Evolutionary conservation across 53 echinoderm and acorn worm species (phyloP).

Genomic region (Echinarachnius parma): DNA sequence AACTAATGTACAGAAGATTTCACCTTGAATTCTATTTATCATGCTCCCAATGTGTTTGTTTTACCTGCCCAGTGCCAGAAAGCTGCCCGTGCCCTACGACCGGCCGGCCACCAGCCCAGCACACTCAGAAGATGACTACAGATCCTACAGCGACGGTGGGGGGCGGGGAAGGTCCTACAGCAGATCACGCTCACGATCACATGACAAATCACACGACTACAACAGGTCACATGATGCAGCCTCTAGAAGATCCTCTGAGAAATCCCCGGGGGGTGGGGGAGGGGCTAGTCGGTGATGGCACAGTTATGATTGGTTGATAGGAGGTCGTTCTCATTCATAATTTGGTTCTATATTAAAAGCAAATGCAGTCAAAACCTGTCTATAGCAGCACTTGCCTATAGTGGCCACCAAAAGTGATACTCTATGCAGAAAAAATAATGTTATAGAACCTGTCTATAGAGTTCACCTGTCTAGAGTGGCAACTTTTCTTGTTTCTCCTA

Average conservation of each 20-base stretch:
- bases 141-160: constrained; percentile 7
- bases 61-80: constrained; percentile 67
- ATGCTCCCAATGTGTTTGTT: not conserved
- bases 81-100: constrained; percentile 92
- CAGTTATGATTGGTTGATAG: constrained; percentile 52
- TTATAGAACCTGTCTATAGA: too few species aligned
- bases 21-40: too few species aligned
- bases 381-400: too few species aligned
- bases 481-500: too few species aligned
- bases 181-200: constrained; percentile 25
- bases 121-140: constrained; percentile 17
- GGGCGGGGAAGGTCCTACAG: not conserved
- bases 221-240: constrained; percentile 4
- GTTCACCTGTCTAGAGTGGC: too few species aligned
- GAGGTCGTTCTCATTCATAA: too few species aligned
- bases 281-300: constrained; percentile 31
- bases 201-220: constrained; percentile 17
- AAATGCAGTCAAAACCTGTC: too few species aligned
- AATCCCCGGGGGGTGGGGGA: constrained; percentile 36
- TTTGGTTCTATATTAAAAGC: too few species aligned
- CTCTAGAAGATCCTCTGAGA: not conserved
- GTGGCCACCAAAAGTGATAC: too few species aligned
- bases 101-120: constrained; percentile 52
- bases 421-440: too few species aligned
- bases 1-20: too few species aligned